Base-by-base conservation (phyloP, 2,888 invertebrate species). In the Calliphora vomitoria region DNA sequence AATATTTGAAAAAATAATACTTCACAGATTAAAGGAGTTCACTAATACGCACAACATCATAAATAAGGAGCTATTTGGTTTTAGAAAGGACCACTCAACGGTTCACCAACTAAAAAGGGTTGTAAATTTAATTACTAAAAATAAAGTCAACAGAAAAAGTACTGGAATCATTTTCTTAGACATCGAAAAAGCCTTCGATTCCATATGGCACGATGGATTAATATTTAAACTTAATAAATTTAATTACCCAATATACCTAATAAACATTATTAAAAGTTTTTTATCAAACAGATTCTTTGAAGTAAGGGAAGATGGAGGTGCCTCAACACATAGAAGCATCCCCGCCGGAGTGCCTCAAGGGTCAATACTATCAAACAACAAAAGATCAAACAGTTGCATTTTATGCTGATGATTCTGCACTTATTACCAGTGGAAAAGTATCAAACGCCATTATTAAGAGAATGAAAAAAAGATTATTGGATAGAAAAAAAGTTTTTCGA, bases 391-490 rank as follows among this genome's bases (percentile, higher is more conserved):
- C 4, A 18, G 53, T 20, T 18, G 53, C 53, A 6, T 55, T 55
- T 20, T 55, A 55, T 20, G 53, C 20, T 8, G 53, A 55, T 8
- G 53, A 55, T 55, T 55, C 53, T 4, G 53, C 53, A 8, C n/a
- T 55, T 55, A 55, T 55, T 41, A 3, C 78, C 1, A 55, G 44
- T 11, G 53, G 58, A 13, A 82, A 82, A 31, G 20, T 41, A 13
- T 69, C 82, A 10, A 68, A 82, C 18, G 55, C 35, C 8, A 82
- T 82, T 0, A 13, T 82, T 18, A 81, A 81, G 41, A 72, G n/a
- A 41, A 66, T 81, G 53, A 47, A 47, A 20, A 62, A 71, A 20
- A 10, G 8, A 0, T n/a, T 71, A 1, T 10, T 15, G 11, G 18
- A 13, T 13, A 31, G 20, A 69, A n/a, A n/a, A n/a, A n/a, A n/a